Base-by-base conservation (phyloP, 1,140 invertebrate species). In the Bombus fervidus region DNA sequence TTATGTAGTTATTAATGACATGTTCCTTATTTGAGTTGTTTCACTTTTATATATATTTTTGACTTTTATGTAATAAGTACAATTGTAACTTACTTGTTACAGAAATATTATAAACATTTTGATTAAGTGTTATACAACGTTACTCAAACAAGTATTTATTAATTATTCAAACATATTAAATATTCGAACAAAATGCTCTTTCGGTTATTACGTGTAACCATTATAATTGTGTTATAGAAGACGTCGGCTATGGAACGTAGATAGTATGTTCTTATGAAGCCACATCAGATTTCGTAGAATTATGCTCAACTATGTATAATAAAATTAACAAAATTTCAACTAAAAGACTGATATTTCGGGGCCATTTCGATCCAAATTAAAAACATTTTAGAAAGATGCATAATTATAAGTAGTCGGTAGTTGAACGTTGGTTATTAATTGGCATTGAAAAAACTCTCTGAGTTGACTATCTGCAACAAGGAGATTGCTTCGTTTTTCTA, bases 301-400 rank as follows among this genome's bases (percentile, higher is more conserved):
- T 87, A 87, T 90, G 88, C 87, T 89, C 87, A 89, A 89, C 82
- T 89, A 89, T 86, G 68, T 86, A 68, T 90, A 87, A 90, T 90
- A n/a, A 83, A 88, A 92, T 85, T 91, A 87, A 89, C 87, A 92
- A 93, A 92, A 91, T 91, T 92, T 85, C 83, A 90, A 93, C 78
- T 79, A 86, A 90, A 94, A 95, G 94, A 95, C 94, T 95, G 93
- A 95, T 90, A 89, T 85, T 91, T 91, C 88, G 93, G 94, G 93
- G 93, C 93, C 94, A 94, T 92, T 92, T 92, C 68, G 76, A 90
- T 90, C 47, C 28, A 88, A 90, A 88, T 88, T 88, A 47, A 77
- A 74, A 86, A 87, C 71, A 75, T 76, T 85, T 75, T 79, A 87
- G 86, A 71, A 22, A 83, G 31, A 22, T 79, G 81, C n/a, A 39